Base-by-base conservation (phyloP, 2,888 invertebrate genomes). In the Ommatoiulus sabulosus region DNA sequence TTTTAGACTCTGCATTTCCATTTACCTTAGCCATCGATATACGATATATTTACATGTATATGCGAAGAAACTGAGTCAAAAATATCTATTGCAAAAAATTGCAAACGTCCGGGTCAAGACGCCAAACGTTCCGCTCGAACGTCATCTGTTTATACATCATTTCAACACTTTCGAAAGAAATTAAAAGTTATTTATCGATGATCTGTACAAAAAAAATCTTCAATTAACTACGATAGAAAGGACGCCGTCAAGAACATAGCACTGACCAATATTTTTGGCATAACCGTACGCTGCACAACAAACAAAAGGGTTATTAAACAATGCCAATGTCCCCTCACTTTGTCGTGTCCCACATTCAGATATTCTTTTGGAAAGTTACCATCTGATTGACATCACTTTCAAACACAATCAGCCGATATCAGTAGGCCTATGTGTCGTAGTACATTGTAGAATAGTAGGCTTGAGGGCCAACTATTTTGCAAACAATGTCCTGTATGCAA, bases 381-480 rank as follows among this genome's bases (percentile, higher is more conserved):
- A 72, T 24, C 24, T 72, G 72, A 72, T 72, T 72, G 72, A 72
- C 72, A 72, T 72, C 24, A 72, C 72, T 72, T 72, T 72, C 72
- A 72, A 72, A 24, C 72, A 72, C 72, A 72, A 72, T 72, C 72
- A 72, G 24, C 24, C 3, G 72, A 72, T 72, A 72, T 72, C 24
- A 72, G 72, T 24, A 24, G 72, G 12, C 72, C 72, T 72, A 72
- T 24, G 8, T 24, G 72, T 72, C 72, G 24, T 24, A 72, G 72
- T n/a, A n/a, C n/a, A n/a, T n/a, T n/a, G n/a, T 72, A 24, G 72
- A 72, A 72, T 72, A 24, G 24, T 10, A 63, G 63, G 63, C 63
- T 7, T 63, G n/a, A n/a, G 17, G 4, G 6, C 63, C 63, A 72
- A 1, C 72, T 72, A 24, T 72, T 72, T 72, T 72, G 72, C 72